Percentiles rank a stretch among this genome's conserved stretches.
Evolutionary conservation across 2,113 vertebrate species (phyloP).

Genomic region (Trichechus manatus): DNA sequence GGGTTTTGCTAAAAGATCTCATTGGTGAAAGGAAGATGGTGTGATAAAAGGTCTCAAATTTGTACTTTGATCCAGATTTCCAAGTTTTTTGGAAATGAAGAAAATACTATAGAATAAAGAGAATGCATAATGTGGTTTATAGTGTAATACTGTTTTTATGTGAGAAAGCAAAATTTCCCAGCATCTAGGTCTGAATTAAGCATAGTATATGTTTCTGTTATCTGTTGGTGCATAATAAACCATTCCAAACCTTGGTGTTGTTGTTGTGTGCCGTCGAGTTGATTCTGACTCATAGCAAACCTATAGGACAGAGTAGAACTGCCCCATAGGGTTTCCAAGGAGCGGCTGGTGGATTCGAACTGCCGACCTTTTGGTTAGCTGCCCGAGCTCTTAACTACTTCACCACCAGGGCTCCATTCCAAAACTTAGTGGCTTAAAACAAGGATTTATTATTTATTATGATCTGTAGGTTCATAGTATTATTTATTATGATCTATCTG

Average conservation of each 20-base stretch:
- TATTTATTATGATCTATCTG: neutral
- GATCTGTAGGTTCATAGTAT: neutral
- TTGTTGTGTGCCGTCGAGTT: too few relatives aligned
- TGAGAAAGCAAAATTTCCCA: slow-evolving; percentile 20
- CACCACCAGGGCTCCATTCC: neutral
- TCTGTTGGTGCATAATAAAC: neutral
- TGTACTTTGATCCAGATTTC: neutral
- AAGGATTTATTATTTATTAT: neutral
- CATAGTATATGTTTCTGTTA: neutral
- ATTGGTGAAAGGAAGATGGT: neutral
- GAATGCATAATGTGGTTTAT: neutral
- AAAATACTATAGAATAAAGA: fast-evolving
- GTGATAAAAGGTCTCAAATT: neutral
- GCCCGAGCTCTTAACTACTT: too few relatives aligned
- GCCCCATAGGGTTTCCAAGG: too few relatives aligned
- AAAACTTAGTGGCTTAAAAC: neutral
- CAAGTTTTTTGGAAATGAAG: neutral
- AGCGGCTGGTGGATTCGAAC: too few relatives aligned
- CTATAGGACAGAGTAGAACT: too few relatives aligned
- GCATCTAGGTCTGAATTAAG: neutral
- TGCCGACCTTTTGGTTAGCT: too few relatives aligned
- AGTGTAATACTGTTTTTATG: neutral
- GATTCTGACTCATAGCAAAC: too few relatives aligned
- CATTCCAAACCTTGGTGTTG: neutral
- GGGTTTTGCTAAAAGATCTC: neutral